Evolutionary conservation across 2,888 invertebrate genomes (phyloP).

Genomic region (Chydorus sphaericus): DNA sequence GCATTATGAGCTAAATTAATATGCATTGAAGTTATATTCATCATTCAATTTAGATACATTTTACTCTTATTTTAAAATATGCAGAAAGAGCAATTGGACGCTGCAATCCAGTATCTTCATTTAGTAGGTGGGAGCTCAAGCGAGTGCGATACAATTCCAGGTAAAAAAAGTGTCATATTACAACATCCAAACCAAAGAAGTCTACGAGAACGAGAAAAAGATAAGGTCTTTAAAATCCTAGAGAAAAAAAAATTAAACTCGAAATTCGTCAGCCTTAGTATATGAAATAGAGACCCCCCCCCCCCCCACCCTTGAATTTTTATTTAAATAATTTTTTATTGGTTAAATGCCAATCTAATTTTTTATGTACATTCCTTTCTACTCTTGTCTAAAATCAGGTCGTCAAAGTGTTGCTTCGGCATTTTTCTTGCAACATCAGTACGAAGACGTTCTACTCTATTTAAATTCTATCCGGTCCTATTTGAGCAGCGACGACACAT

Average conservation of each 20-base stretch:
- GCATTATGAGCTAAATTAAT: too few relatives aligned
- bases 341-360: too few relatives aligned
- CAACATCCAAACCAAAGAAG: too few relatives aligned
- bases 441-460: slow-evolving; percentile 91
- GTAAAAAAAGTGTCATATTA: not conserved
- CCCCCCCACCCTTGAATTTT: too few relatives aligned
- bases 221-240: not conserved
- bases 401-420: slow-evolving; percentile 97
- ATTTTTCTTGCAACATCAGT: slow-evolving; percentile 84
- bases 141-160: slow-evolving; percentile 87
- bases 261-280: too few relatives aligned
- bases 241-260: too few relatives aligned
- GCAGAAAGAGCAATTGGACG: slow-evolving; percentile 82
- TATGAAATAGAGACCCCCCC: too few relatives aligned
- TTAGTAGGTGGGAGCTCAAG: slow-evolving; percentile 89
- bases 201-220: too few relatives aligned
- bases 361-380: too few relatives aligned
- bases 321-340: too few relatives aligned
- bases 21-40: too few relatives aligned
- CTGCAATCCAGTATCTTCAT: slow-evolving; percentile 92
- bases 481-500: slow-evolving; percentile 73
- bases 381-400: slow-evolving; percentile 57
- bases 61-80: slow-evolving; percentile 22
- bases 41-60: not conserved
- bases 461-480: slow-evolving; percentile 94